A percentile compares a stretch with the other conserved stretches of the same genome.
Evolutionary conservation across 2,797 vertebrate species (phyloP).

Genomic region (Pyrocephalus nanus): DNA sequence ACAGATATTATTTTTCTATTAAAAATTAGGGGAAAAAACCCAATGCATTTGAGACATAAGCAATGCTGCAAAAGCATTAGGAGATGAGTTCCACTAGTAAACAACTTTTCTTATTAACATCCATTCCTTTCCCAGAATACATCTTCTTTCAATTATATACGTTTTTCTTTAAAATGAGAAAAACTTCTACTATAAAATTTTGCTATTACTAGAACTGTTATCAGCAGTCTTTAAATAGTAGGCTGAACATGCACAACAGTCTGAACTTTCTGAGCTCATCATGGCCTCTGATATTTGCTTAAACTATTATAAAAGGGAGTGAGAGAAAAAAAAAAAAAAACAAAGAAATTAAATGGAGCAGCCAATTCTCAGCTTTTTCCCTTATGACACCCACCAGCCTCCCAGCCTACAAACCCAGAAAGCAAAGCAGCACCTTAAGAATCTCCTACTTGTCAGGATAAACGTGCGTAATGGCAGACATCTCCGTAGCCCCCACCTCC

Average conservation of each 20-base stretch:
- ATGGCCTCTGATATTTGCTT: slow-evolving; percentile 28
- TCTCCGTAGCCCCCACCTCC: background rate
- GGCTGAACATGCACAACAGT: background rate
- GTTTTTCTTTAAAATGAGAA: background rate
- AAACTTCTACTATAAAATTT: background rate
- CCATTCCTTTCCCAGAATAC: background rate
- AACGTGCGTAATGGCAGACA: slow-evolving; percentile 12
- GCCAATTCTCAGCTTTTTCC: slow-evolving; percentile 19
- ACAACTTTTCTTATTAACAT: background rate
- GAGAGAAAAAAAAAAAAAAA: accelerated
- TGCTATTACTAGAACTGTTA: background rate
- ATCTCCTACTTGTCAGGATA: slow-evolving; percentile 16
- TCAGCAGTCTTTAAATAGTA: background rate
- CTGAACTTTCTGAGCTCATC: slow-evolving; percentile 12
- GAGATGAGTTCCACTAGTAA: background rate
- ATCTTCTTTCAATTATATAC: background rate
- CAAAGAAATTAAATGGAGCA: slow-evolving; percentile 7
- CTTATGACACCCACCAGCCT: slow-evolving; percentile 1
- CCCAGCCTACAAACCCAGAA: background rate
- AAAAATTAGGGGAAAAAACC: background rate
- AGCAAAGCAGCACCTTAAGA: background rate
- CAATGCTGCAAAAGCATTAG: background rate
- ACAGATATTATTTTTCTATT: background rate
- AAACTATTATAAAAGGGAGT: background rate
- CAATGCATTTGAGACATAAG: background rate